phyloP scores from a whole-genome alignment of 1,140 invertebrate genomes.

The Cotesia typhae region DNA sequence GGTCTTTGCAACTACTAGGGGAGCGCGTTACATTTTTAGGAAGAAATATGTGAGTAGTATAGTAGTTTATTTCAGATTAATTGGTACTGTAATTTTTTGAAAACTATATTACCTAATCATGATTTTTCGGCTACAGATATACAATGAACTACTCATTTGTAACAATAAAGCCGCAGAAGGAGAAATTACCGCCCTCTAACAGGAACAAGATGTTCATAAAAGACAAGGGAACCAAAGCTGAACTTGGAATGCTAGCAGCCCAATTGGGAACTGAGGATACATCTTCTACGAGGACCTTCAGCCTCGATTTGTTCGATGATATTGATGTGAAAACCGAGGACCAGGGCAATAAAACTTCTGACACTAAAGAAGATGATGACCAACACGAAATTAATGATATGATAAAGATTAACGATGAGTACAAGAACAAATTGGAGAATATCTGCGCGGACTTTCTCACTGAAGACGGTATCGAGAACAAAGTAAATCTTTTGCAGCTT shows the following conservation, averaged over 20 bases:
- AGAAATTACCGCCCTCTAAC: conserved; percentile 15
- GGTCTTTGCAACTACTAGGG: conserved; percentile 48
- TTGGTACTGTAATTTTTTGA: too few species aligned
- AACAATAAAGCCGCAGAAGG: conserved; percentile 31
- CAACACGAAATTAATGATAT: conserved; percentile 27
- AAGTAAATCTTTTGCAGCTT: conserved; percentile 48
- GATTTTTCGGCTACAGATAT: conserved; percentile 42
- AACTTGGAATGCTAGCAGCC: conserved; percentile 50
- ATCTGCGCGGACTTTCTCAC: conserved; percentile 46
- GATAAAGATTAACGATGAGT: conserved; percentile 43
- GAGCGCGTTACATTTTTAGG: conserved; percentile 52
- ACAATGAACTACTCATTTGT: conserved; percentile 36
- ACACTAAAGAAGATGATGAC: conserved; percentile 9
- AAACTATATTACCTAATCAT: too few species aligned
- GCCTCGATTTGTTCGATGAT: conserved; percentile 47
- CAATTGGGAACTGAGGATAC: conserved; percentile 55
- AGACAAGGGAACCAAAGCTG: conserved; percentile 48
- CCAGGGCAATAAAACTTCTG: conserved; percentile 12
- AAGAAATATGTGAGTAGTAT: conserved; percentile 49
- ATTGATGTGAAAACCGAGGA: conserved; percentile 17
- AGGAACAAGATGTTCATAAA: conserved; percentile 35
- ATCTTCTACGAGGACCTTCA: conserved; percentile 45
- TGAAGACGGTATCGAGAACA: conserved; percentile 37
- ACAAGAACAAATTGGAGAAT: conserved; percentile 47
- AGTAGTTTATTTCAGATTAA: background rate